Conservation (phyloP, 1,140 invertebrate genomes). For the Rhagoletis zephyria region DNA sequence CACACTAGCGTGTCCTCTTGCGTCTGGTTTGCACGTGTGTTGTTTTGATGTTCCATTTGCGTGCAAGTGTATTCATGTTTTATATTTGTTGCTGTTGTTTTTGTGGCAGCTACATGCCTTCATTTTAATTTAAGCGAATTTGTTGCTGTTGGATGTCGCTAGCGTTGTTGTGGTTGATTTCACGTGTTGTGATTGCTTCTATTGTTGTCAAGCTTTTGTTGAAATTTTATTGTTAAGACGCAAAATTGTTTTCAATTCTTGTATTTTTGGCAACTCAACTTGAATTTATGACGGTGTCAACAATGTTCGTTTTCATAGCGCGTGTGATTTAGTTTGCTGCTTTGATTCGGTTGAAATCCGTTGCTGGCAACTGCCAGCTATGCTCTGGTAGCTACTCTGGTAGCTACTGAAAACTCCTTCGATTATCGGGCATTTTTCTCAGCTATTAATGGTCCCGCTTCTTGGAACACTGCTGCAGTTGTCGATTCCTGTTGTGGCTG, state of each 20-base stretch:
- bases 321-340: too few relatives aligned
- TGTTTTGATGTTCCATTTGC: not conserved
- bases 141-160: not conserved
- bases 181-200: not conserved
- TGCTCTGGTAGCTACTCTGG: too few relatives aligned
- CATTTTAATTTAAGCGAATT: conserved; percentile 15
- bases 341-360: too few relatives aligned
- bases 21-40: not conserved
- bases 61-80: not conserved
- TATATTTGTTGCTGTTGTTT: not conserved
- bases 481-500: too few relatives aligned
- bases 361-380: not conserved
- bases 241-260: not conserved
- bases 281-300: not conserved
- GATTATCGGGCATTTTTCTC: too few relatives aligned
- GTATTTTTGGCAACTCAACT: not conserved
- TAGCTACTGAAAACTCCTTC: too few relatives aligned
- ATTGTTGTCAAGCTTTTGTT: not conserved
- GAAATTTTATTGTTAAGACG: not conserved
- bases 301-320: too few relatives aligned
- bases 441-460: too few relatives aligned
- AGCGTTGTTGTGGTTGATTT: not conserved
- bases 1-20: too few relatives aligned
- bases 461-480: too few relatives aligned
- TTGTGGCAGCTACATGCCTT: not conserved